Base-by-base conservation (phyloP, 2,113 vertebrate genomes). In the Rhinolophus ferrumequinum region DNA sequence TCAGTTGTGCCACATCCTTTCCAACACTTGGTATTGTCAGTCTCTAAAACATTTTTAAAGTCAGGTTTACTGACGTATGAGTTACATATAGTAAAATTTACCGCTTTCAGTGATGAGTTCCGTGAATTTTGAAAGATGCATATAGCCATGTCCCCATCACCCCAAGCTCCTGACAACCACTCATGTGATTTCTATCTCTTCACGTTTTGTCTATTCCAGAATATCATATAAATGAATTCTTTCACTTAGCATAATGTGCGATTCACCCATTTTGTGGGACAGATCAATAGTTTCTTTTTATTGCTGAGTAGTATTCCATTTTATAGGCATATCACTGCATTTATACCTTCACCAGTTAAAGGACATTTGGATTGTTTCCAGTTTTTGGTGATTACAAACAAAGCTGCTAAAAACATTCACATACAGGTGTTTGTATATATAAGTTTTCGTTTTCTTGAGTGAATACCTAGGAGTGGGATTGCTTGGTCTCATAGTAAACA, bases 401-500 rank as follows among this genome's bases (percentile, higher is more conserved):
- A 85, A 89, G 58, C 5, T 18, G 41, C 28, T 95, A 47, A 87
- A 84, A 80, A 93, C 47, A 84, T 70, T 72, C 30, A 76, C 3
- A 56, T 47, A 26, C 21, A 35, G 70, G 18, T 38, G 33, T 86
- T 38, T 64, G 33, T 64, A 28, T 44, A 3, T 44, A 1, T 69
- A 77, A 47, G 28, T 87, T 93, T 92, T 83, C 38, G 44, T 90
- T 94, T 95, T 93, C 79, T 64, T 67, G 54, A 41, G 21, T n/a
- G 56, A 77, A 90, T 44, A 88, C 0, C 15, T 33, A 92, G 50
- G 4, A 73, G 5, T 85, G 24, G 41, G 77, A 83, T 22, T n/a
- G 16, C 79, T n/a, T 86, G 69, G 15, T 30, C 33, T 47, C 1
- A 84, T 1, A 91, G 44, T 50, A 93, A 93, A 73, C 38, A 84